Percentiles rank a stretch among this genome's conserved stretches.
Conservation (phyloP, 2,797 vertebrate species). For the Xerus rutilus region DNA sequence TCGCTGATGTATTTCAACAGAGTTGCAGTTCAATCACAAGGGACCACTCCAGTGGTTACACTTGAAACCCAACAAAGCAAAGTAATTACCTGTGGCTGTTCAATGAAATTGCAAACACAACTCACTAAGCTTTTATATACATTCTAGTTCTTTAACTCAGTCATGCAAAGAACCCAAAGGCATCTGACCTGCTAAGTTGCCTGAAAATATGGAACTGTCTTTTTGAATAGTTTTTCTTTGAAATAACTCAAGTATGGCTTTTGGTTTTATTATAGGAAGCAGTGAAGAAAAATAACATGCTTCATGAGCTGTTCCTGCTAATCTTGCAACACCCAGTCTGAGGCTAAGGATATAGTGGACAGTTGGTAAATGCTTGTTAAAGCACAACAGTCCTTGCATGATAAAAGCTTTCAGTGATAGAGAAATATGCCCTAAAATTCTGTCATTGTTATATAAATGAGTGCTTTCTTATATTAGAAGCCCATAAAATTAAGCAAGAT, state of each 20-base stretch:
- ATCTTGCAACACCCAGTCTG: not conserved
- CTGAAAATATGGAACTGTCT: slow-evolving; percentile 72
- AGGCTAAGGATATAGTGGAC: not conserved
- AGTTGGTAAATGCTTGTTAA: slow-evolving; percentile 27
- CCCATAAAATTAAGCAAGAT: slow-evolving; percentile 22
- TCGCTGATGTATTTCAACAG: slow-evolving; percentile 8
- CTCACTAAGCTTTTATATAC: slow-evolving; percentile 49
- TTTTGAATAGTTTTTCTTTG: slow-evolving; percentile 63
- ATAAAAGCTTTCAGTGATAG: not conserved
- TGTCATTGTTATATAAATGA: not conserved
- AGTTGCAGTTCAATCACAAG: not conserved
- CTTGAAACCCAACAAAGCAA: slow-evolving; percentile 21
- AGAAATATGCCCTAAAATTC: not conserved
- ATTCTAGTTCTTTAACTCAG: slow-evolving; percentile 64
- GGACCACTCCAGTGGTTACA: not conserved
- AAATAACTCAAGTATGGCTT: slow-evolving; percentile 72
- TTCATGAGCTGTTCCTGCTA: slow-evolving; percentile 9
- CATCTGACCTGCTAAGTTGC: slow-evolving; percentile 42
- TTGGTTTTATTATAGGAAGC: slow-evolving; percentile 63
- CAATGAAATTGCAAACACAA: slow-evolving; percentile 60
- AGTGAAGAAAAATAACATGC: slow-evolving; percentile 57
- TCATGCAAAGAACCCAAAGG: slow-evolving; percentile 67
- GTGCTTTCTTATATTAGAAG: not conserved
- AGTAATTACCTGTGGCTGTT: slow-evolving; percentile 36
- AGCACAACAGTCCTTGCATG: not conserved